These are phyloP conservation scores for Dicerorhinus sumatrensis DNA, from an alignment of 2,113 vertebrate species.

Conservation along the genomic window DNA sequence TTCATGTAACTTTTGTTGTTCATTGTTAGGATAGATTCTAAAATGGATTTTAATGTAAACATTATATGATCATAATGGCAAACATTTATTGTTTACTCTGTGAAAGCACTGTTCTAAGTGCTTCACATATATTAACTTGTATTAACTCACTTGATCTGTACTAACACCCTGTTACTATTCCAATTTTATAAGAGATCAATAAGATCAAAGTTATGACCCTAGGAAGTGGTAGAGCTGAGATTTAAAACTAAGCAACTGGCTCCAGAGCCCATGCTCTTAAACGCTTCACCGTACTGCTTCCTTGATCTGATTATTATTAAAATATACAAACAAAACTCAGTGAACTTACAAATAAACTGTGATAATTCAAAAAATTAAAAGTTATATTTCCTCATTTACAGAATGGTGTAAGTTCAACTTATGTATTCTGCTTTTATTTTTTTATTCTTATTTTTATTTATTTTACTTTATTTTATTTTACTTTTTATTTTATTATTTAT, in stretches of 20 bases:
- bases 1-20: neutral
- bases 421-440: conserved; percentile 79
- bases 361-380: conserved; percentile 41
- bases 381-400: conserved; percentile 69
- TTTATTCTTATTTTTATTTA: neutral
- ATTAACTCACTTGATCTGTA: neutral
- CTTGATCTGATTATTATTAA: conserved; percentile 1
- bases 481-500: neutral
- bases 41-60: conserved; percentile 22
- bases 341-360: neutral
- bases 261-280: neutral
- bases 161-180: neutral
- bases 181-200: neutral
- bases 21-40: neutral
- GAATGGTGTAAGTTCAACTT: conserved; percentile 69
- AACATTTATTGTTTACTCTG: conserved; percentile 30
- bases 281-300: neutral
- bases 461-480: too few relatives aligned
- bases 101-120: neutral
- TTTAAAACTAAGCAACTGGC: neutral
- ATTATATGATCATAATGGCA: conserved; percentile 5
- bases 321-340: neutral
- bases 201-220: neutral
- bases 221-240: neutral
- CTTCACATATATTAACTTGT: neutral